Evolutionary conservation across 2,888 invertebrate species (phyloP).

Genomic region (Polydrusus cervinus): DNA sequence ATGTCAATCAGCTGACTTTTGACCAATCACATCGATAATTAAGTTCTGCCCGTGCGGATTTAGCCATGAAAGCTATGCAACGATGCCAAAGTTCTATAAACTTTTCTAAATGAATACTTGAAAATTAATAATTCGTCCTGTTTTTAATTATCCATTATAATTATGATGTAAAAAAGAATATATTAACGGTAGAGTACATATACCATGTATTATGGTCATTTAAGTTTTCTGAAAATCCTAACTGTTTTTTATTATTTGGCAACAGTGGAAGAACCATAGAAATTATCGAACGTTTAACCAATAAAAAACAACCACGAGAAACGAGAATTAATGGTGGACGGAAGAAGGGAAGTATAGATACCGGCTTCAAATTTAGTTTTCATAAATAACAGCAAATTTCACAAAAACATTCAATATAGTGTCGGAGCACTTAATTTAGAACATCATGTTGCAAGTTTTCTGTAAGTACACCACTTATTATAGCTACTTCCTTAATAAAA

Average conservation of each 20-base stretch:
- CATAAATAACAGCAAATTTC: not conserved
- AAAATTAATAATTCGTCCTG: no score
- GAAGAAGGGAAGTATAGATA: slow-evolving; percentile 1
- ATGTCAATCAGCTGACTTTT: no score
- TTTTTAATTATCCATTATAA: no score
- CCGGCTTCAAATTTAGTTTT: slow-evolving; percentile 24
- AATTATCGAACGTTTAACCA: not conserved
- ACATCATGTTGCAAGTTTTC: slow-evolving; percentile 34
- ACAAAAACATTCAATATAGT: not conserved
- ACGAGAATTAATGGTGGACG: slow-evolving; percentile 32
- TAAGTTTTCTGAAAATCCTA: no score
- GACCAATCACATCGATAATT: no score
- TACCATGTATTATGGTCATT: no score
- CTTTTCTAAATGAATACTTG: not conserved
- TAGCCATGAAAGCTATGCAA: not conserved
- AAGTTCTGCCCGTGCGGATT: no score
- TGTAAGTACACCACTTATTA: slow-evolving; percentile 20
- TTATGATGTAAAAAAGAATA: no score
- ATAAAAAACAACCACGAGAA: slow-evolving; percentile 42
- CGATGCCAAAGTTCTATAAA: not conserved
- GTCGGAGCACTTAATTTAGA: slow-evolving; percentile 24
- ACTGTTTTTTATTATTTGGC: not conserved
- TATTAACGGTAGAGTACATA: no score
- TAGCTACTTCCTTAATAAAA: not conserved
- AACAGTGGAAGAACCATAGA: not conserved